Base-by-base conservation (phyloP, 2,797 vertebrate species). In the Novumbra hubbsi region DNA sequence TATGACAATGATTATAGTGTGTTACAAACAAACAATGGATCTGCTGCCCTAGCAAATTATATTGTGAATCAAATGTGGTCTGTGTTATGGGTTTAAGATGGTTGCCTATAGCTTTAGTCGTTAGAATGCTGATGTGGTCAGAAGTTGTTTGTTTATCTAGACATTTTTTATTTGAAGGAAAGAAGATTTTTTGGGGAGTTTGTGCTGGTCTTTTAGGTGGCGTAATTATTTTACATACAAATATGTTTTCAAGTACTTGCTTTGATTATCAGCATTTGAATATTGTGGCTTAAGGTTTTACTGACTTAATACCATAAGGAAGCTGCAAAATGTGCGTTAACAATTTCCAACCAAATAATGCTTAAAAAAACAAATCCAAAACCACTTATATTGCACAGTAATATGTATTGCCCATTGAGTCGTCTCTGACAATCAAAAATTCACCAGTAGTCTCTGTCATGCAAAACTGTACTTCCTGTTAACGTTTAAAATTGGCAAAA, bases 281-380 rank as follows among this genome's bases (percentile, higher is more conserved):
- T 64, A 49, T 62, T 24, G 6, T 34, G 62, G 19, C 38, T 52
- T 64, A 24, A 68, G 17, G 3, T 41, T 8, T 49, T 11, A 69
- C 79, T 73, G 75, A 81, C 77, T 85, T 83, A 64, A 69, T 64
- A 76, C 14, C 78, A 82, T 67, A 88, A 86, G 83, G 81, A 78
- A 82, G 79, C 72, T 72, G 3, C 76, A 73, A 60, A 57, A 4
- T 73, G n/a, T 7, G 62, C 28, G 16, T 71, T 9, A 21, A 17
- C 12, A 62, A n/a, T 67, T 71, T 70, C 21, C 16, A 71, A 27
- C n/a, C 5, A 27, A 45, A 16, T 2, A 52, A 12, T 63, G 28
- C 3, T 57, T 30, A 11, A 66, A 48, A 64, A n/a, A 64, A n/a
- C 12, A 32, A 68, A 74, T 71, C 17, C 41, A 4, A 30, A 73